Evolutionary conservation across 2,797 vertebrate species (phyloP).

Genomic region (Pangasius sanitwongsei): DNA sequence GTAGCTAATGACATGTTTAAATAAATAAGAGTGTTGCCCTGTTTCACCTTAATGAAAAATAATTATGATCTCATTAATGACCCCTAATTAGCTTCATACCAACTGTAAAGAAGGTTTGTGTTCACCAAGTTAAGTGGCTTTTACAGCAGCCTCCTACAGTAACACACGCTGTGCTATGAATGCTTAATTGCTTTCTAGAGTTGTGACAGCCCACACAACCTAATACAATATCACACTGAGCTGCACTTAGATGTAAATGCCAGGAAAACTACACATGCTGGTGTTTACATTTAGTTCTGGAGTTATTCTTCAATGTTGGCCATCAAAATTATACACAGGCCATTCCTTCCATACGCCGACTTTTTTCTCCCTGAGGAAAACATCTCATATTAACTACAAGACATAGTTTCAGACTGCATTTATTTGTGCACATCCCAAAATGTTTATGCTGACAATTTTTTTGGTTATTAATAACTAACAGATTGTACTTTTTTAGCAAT

Average conservation of each 20-base stretch:
- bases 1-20: constrained; percentile 39
- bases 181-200: constrained; percentile 37
- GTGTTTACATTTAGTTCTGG: constrained; percentile 4
- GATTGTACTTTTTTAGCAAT: background rate
- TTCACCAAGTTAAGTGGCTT: constrained; percentile 24
- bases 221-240: constrained; percentile 41
- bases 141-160: background rate
- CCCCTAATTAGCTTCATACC: constrained; percentile 52
- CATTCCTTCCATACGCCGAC: background rate
- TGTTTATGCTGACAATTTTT: background rate
- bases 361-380: background rate
- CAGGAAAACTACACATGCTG: constrained; percentile 9
- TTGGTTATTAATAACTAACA: background rate
- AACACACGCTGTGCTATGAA: constrained; percentile 31
- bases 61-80: constrained; percentile 44
- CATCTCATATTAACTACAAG: background rate
- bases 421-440: background rate
- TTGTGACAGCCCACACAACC: constrained; percentile 44
- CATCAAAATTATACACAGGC: too few species aligned
- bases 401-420: background rate
- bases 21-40: constrained; percentile 15
- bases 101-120: constrained; percentile 36
- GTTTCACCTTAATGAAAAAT: constrained; percentile 28
- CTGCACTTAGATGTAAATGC: constrained; percentile 31
- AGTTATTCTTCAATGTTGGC: background rate